Evolutionary conservation across 2,888 invertebrate species (phyloP).

Genomic region (Drosophila putrida): DNA sequence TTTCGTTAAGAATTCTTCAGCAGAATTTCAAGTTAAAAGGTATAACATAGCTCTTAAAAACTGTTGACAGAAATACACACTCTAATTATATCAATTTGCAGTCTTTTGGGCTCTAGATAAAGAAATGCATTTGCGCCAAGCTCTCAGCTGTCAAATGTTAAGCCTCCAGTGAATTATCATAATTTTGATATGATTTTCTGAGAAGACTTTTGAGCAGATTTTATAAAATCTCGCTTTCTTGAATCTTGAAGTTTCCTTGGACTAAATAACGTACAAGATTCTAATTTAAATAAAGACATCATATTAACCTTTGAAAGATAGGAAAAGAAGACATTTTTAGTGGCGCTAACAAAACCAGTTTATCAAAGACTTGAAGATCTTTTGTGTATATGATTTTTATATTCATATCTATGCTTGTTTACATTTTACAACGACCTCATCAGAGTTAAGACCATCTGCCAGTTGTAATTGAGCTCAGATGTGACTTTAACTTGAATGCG

Average conservation of each 20-base stretch:
- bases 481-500: conserved; percentile 10
- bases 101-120: conserved; percentile 7
- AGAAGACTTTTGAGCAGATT: no score
- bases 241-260: not conserved
- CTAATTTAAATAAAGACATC: not conserved
- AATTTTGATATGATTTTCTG: not conserved
- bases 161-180: not conserved
- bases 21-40: no score
- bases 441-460: conserved; percentile 2
- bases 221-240: not conserved
- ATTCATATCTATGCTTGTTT: conserved; percentile 1
- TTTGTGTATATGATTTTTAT: not conserved
- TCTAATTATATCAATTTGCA: not conserved
- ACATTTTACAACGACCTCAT: conserved; percentile 15
- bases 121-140: not conserved
- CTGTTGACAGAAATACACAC: not conserved
- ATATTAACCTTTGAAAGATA: not conserved
- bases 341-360: not conserved
- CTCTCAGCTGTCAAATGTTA: not conserved
- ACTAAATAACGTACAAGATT: not conserved
- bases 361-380: not conserved
- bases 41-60: not conserved
- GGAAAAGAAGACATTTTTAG: not conserved
- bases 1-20: no score
- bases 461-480: conserved; percentile 10